A percentile compares a stretch with the other conserved stretches of the same genome.
Evolutionary conservation across 2,113 vertebrate genomes (phyloP).

Genomic region (Dasypus novemcinctus): DNA sequence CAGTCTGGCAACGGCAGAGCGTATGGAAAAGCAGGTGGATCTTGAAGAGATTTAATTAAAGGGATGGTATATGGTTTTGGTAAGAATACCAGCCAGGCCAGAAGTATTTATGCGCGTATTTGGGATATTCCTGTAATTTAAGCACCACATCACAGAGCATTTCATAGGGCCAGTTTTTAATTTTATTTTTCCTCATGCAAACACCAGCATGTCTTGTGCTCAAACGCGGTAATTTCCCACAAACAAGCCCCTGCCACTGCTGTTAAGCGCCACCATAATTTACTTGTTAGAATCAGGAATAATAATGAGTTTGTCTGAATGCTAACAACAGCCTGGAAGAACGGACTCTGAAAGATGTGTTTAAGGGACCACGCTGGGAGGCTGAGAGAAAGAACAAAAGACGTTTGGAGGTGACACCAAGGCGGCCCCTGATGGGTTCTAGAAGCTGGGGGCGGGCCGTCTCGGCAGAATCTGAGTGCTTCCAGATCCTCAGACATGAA

Average conservation of each 20-base stretch:
- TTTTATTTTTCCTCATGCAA: constrained; percentile 31
- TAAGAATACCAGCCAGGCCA: background rate
- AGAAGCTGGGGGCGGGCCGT: background rate
- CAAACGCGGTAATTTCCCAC: constrained; percentile 49
- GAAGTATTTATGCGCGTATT: background rate
- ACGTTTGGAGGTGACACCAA: background rate
- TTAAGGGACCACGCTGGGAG: background rate
- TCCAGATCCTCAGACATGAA: background rate
- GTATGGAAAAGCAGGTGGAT: background rate
- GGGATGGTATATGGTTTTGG: background rate
- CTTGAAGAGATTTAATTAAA: background rate
- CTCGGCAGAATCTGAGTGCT: background rate
- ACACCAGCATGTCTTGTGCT: constrained; percentile 34
- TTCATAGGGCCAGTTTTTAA: background rate
- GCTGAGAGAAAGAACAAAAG: background rate
- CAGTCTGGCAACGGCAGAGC: background rate
- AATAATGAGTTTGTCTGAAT: constrained; percentile 38
- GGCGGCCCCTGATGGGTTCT: no score
- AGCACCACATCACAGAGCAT: background rate
- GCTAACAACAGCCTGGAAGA: constrained; percentile 26
- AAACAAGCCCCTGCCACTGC: constrained; percentile 15
- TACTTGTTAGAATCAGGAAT: constrained; percentile 46
- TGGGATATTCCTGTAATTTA: background rate
- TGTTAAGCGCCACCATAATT: constrained; percentile 25
- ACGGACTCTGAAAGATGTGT: background rate